Percentiles rank a stretch among this genome's conserved stretches.
phyloP scores from a whole-genome alignment of 2,888 invertebrate genomes.

The Netelia virgata region DNA sequence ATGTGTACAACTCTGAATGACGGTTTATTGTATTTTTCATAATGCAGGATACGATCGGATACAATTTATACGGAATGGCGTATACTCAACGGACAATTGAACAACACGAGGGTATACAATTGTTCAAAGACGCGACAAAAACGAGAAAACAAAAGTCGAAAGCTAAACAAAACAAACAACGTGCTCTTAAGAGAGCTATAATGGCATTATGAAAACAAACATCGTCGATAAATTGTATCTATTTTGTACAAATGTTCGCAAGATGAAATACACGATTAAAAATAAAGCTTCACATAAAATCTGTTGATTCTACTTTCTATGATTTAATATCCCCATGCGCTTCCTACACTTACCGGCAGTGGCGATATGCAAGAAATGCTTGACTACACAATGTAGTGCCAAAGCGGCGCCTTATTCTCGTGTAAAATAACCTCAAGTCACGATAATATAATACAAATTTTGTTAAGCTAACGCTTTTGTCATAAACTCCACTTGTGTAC shows the following conservation, averaged over 20 bases:
- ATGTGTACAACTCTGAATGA: neutral
- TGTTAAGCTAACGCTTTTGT: neutral
- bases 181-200: slow-evolving; percentile 88
- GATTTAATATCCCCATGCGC: no score
- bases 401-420: neutral
- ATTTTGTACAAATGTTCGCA: slow-evolving; percentile 42
- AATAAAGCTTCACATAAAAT: neutral
- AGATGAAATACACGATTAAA: slow-evolving; percentile 17
- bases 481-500: neutral
- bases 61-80: slow-evolving; percentile 93
- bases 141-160: slow-evolving; percentile 88
- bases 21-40: slow-evolving; percentile 55
- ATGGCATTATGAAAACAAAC: slow-evolving; percentile 82
- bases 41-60: slow-evolving; percentile 92
- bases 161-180: slow-evolving; percentile 87
- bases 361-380: no score
- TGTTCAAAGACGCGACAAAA: slow-evolving; percentile 92
- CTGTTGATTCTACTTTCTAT: no score
- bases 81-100: slow-evolving; percentile 92
- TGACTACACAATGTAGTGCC: neutral
- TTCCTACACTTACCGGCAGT: no score
- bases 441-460: neutral
- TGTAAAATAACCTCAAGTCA: neutral
- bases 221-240: neutral
- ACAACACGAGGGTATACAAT: slow-evolving; percentile 90